Conservation (phyloP, 1,140 invertebrate genomes). For the Vanessa tameamea region DNA sequence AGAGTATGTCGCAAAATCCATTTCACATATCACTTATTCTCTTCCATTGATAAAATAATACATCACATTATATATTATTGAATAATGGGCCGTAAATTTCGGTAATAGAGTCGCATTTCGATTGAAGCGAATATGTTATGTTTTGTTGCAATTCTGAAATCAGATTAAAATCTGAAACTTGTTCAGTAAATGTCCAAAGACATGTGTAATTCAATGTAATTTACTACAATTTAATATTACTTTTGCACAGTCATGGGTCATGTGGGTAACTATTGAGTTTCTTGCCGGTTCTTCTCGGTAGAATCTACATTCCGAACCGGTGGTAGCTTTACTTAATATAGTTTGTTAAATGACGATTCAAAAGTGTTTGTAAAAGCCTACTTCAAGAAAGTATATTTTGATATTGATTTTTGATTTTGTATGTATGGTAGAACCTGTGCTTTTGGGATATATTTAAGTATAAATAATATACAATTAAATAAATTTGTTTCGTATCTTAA, state of each 20-base stretch:
- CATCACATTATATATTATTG: neutral
- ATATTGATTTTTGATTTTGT: too few species aligned
- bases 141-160: neutral
- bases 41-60: slow-evolving; percentile 3
- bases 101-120: neutral
- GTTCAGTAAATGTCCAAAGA: neutral
- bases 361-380: too few species aligned
- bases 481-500: too few species aligned
- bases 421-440: too few species aligned
- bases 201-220: slow-evolving; percentile 3
- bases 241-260: neutral
- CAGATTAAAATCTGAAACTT: neutral
- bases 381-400: too few species aligned
- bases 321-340: too few species aligned
- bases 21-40: slow-evolving; percentile 6
- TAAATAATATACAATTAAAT: too few species aligned
- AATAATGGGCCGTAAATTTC: neutral
- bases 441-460: too few species aligned
- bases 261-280: too few species aligned
- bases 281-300: too few species aligned
- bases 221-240: neutral
- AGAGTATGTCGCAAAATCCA: neutral
- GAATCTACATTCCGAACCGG: too few species aligned
- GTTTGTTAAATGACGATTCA: too few species aligned
- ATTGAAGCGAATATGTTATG: neutral